Conservation (phyloP, 1,140 invertebrate species). For the Dermatophagoides farinae region DNA sequence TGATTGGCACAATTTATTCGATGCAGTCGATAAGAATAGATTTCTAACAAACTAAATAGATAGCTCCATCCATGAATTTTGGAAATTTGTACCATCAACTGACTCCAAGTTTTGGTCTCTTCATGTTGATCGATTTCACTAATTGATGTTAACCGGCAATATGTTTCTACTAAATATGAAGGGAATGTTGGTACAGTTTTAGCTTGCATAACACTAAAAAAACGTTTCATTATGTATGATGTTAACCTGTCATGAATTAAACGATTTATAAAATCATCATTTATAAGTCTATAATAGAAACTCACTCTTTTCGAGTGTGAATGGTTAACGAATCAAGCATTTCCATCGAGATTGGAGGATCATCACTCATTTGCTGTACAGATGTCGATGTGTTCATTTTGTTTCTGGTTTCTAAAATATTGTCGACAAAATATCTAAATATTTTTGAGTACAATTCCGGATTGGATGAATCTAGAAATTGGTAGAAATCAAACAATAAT, state of each 20-base stretch:
- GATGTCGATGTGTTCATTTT: conserved; percentile 24
- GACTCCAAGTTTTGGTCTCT: conserved; percentile 37
- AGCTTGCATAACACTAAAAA: conserved; percentile 63
- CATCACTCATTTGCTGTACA: conserved; percentile 43
- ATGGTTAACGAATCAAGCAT: conserved; percentile 84
- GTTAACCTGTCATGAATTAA: conserved; percentile 41
- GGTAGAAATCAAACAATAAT: not conserved
- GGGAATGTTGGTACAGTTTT: conserved; percentile 60
- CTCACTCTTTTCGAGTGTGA: conserved; percentile 72
- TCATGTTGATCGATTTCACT: conserved; percentile 80
- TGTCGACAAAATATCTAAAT: conserved; percentile 69
- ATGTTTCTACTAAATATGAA: conserved; percentile 82
- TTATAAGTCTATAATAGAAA: not conserved
- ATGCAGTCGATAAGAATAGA: conserved; percentile 87
- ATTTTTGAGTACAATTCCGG: conserved; percentile 38
- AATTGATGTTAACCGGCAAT: conserved; percentile 73
- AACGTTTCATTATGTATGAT: conserved; percentile 69
- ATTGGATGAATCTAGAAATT: conserved; percentile 25
- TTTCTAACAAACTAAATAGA: conserved; percentile 76
- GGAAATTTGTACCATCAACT: conserved; percentile 29
- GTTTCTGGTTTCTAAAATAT: conserved; percentile 35
- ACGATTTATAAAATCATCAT: not conserved
- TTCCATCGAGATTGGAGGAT: conserved; percentile 58
- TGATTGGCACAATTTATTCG: conserved; percentile 88
- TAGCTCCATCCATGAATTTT: conserved; percentile 84